Conservation (phyloP, 2,888 invertebrate genomes). For the Cantharis flavilabris region DNA sequence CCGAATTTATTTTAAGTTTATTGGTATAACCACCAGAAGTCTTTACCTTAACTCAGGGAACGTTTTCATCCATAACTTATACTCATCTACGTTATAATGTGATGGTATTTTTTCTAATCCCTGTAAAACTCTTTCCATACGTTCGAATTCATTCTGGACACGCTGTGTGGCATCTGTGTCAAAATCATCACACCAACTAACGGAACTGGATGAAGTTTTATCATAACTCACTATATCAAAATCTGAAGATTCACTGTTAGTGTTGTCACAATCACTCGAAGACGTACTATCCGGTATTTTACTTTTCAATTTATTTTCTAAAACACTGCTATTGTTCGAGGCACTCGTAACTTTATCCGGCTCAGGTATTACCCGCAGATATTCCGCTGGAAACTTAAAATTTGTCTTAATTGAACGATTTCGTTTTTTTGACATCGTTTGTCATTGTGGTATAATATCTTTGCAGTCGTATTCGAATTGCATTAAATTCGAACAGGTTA, state of each 20-base stretch:
- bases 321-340: background rate
- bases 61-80: slow-evolving; percentile 62
- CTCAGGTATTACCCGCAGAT: slow-evolving; percentile 11
- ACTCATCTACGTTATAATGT: slow-evolving; percentile 62
- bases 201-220: slow-evolving; percentile 50
- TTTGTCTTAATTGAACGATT: slow-evolving; percentile 36
- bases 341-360: slow-evolving; percentile 9
- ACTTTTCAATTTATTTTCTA: background rate
- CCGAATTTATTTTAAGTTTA: too few species aligned
- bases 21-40: background rate
- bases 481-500: background rate
- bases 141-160: slow-evolving; percentile 61
- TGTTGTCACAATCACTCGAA: slow-evolving; percentile 5
- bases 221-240: slow-evolving; percentile 28
- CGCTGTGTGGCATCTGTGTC: slow-evolving; percentile 60
- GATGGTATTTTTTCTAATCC: slow-evolving; percentile 59
- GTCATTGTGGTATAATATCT: background rate
- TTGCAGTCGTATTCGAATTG: background rate
- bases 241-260: slow-evolving; percentile 10
- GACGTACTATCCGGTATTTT: background rate
- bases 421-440: slow-evolving; percentile 22
- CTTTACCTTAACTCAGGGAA: slow-evolving; percentile 63
- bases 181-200: slow-evolving; percentile 60
- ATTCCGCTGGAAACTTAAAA: slow-evolving; percentile 24
- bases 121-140: slow-evolving; percentile 62